phyloP scores from a whole-genome alignment of 2,888 invertebrate species.

The Lysandra bellargus region DNA sequence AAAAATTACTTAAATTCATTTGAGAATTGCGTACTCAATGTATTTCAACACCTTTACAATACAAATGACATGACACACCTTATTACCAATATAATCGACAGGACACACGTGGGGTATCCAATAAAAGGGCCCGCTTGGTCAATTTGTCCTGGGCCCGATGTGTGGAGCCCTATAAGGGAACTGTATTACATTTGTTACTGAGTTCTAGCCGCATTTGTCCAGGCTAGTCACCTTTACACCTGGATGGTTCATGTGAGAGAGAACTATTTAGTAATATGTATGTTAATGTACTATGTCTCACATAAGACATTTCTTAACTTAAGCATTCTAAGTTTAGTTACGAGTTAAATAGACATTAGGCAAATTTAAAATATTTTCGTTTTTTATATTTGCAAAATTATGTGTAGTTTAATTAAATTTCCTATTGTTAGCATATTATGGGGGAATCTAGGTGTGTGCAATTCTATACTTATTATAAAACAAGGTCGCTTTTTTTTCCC shows the following conservation, averaged over 20 bases:
- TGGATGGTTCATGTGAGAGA: conserved; percentile 35
- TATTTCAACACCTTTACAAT: not conserved
- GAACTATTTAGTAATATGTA: not conserved
- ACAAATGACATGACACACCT: not conserved
- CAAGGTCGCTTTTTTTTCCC: too few relatives aligned
- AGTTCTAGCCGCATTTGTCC: conserved; percentile 54
- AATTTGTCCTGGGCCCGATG: conserved; percentile 32
- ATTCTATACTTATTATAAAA: too few relatives aligned
- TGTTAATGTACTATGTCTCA: too few relatives aligned
- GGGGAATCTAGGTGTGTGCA: too few relatives aligned
- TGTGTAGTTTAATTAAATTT: too few relatives aligned
- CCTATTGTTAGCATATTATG: too few relatives aligned
- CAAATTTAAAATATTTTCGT: too few relatives aligned
- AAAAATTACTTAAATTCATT: too few relatives aligned
- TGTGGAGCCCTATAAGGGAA: conserved; percentile 32
- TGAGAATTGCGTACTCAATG: not conserved
- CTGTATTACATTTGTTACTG: conserved; percentile 43
- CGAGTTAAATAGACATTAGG: too few relatives aligned
- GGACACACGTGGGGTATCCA: not conserved
- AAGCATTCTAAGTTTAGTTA: too few relatives aligned
- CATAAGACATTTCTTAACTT: too few relatives aligned
- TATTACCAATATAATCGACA: not conserved
- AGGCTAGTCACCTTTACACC: conserved; percentile 48
- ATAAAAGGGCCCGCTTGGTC: not conserved
- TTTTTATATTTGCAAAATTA: too few relatives aligned